Evolutionary conservation across 2,888 invertebrate genomes (phyloP).

Genomic region (Cryptocheilus praepositus): DNA sequence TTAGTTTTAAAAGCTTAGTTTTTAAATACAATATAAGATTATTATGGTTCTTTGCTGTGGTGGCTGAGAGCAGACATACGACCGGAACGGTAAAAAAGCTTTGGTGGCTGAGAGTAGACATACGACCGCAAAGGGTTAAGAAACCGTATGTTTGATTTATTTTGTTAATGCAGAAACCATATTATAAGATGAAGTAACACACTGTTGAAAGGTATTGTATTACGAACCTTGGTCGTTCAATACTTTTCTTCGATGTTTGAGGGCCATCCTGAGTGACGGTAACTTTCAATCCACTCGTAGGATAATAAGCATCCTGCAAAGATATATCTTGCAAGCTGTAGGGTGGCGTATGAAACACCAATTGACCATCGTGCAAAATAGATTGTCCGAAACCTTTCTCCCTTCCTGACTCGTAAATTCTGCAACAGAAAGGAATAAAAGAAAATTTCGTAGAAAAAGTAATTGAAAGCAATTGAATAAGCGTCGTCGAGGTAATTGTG

Average conservation of each 20-base stretch:
- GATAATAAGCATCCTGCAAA: constrained; percentile 79
- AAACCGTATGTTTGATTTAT: too few relatives aligned
- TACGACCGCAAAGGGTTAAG: too few relatives aligned
- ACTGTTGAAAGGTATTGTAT: constrained; percentile 67
- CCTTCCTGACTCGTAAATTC: constrained; percentile 84
- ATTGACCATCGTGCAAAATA: constrained; percentile 88
- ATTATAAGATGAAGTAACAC: constrained; percentile 14
- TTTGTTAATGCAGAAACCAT: too few relatives aligned
- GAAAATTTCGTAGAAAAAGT: too few relatives aligned
- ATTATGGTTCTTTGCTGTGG: too few relatives aligned
- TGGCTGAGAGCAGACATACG: too few relatives aligned
- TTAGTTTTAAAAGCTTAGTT: too few relatives aligned
- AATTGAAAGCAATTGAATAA: not conserved
- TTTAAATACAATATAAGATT: too few relatives aligned
- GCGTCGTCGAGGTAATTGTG: not conserved
- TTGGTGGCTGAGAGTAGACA: too few relatives aligned
- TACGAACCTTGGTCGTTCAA: constrained; percentile 71
- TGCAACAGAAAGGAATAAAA: constrained; percentile 58
- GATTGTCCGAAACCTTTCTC: constrained; percentile 97
- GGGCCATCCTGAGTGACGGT: constrained; percentile 56
- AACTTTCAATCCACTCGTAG: constrained; percentile 57
- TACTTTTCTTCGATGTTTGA: constrained; percentile 59
- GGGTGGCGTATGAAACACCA: constrained; percentile 93
- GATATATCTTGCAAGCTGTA: constrained; percentile 88
- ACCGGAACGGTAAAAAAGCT: too few relatives aligned